A percentile compares a stretch with the other conserved stretches of the same genome.
Evolutionary conservation across 1,140 invertebrate genomes (phyloP).

Genomic region (Hyles euphorbiae): DNA sequence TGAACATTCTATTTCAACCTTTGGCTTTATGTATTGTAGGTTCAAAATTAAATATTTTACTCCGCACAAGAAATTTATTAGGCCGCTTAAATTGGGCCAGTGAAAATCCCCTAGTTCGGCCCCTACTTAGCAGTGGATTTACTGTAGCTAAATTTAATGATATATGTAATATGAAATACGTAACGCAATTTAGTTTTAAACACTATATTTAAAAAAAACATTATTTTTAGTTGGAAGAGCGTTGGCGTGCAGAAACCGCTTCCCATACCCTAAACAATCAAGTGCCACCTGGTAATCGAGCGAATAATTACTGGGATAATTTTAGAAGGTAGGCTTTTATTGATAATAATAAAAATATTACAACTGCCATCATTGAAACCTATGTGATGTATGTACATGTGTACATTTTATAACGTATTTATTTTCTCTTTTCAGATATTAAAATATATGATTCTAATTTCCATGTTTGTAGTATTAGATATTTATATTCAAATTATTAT

Average conservation of each 20-base stretch:
- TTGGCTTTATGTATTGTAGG: too few relatives aligned
- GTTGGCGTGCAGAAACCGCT: constrained; percentile 61
- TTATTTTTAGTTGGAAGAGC: constrained; percentile 52
- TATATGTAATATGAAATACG: too few relatives aligned
- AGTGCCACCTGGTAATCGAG: constrained; percentile 89
- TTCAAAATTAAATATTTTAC: too few relatives aligned
- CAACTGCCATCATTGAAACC: neutral
- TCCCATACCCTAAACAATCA: constrained; percentile 85
- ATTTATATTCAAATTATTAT: constrained; percentile 15
- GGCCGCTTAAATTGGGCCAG: too few relatives aligned
- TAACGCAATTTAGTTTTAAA: too few relatives aligned
- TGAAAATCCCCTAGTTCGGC: too few relatives aligned
- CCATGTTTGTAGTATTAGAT: constrained; percentile 25
- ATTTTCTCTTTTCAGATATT: constrained; percentile 68
- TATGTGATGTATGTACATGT: constrained; percentile 5
- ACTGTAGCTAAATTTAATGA: too few relatives aligned
- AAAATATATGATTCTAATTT: constrained; percentile 35
- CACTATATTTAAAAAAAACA: too few relatives aligned
- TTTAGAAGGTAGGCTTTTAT: constrained; percentile 82
- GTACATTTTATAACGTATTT: constrained; percentile 27
- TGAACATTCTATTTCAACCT: too few relatives aligned
- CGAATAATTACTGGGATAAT: constrained; percentile 95
- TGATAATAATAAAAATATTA: neutral
- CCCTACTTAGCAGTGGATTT: too few relatives aligned
- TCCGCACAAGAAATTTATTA: too few relatives aligned